Evolutionary conservation across 2,113 vertebrate genomes (phyloP).

Genomic region (Pholis gunnellus): DNA sequence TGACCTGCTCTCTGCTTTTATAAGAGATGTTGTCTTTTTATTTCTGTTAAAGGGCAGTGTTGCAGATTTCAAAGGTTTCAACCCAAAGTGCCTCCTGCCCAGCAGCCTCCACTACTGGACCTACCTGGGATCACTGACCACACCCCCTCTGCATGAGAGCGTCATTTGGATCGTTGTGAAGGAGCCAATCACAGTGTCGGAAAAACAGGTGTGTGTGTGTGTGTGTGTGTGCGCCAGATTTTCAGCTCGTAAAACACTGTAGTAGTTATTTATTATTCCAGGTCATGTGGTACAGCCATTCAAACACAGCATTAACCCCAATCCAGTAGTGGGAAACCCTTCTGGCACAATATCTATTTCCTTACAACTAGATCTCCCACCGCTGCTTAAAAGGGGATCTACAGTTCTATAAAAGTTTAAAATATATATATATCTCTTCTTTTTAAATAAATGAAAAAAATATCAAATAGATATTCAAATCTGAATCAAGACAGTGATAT

Average conservation of each 20-base stretch:
- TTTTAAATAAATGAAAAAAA: background rate
- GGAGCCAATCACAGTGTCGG: conserved; percentile 90
- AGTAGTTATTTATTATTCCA: background rate
- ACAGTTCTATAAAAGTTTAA: background rate
- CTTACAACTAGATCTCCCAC: background rate
- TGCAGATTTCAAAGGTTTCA: conserved; percentile 92
- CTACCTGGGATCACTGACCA: conserved; percentile 95
- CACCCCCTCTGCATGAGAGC: conserved; percentile 93
- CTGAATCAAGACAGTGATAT: background rate
- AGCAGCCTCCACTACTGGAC: conserved; percentile 93
- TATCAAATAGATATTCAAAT: background rate
- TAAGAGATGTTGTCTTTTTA: background rate
- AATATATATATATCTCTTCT: background rate
- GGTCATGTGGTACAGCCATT: background rate
- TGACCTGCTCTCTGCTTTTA: background rate
- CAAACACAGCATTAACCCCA: background rate
- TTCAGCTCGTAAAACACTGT: background rate
- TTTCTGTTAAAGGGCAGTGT: conserved; percentile 85
- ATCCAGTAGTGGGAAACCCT: background rate
- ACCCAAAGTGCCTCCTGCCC: conserved; percentile 94
- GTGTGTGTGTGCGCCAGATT: conserved; percentile 82
- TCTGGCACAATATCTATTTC: background rate
- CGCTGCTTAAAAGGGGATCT: background rate
- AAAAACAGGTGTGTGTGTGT: conserved; percentile 94
- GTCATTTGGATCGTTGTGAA: conserved; percentile 95